Base-by-base conservation (phyloP, 1,140 invertebrate species). In the Papilio polyxenes region DNA sequence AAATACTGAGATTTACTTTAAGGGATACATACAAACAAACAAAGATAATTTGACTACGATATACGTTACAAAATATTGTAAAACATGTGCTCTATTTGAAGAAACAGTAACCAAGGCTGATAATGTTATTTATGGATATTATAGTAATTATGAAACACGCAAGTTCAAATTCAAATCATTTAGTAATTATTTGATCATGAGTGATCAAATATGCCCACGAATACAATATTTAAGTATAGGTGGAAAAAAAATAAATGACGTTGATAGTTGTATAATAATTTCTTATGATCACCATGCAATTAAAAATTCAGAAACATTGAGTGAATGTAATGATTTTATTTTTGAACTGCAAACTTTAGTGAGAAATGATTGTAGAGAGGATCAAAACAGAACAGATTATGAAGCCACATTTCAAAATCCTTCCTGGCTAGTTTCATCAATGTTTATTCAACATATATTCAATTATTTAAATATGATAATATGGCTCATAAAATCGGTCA, bases 391-490 rank as follows among this genome's bases (percentile, higher is more conserved):
- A 77, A 79, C 51, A 65, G 79, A 49, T 49, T 83, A 87, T 79
- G 77, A 81, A 78, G 72, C 83, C 49, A 44, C 56, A 75, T 83
- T 85, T 75, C 82, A 79, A 65, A 88, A 81, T 40, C 86, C 87
- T 37, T 82, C 78, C 11, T 91, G 89, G 87, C 74, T 94, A 15
- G 82, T 84, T 79, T 89, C 88, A 8, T 92, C 90, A 23, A 92
- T 93, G 92, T 88, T 93, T 81, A 82, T 85, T 65, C 90, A 93
- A 82, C 91, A 94, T 87, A n/a, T 90, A 62, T 82, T 86, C 77
- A 92, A 92, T 86, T 91, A 90, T 82, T 75, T 89, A 13, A 91
- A 89, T 80, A 83, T 92, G 72, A 56, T 90, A 37, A 82, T 84
- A 75, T 94, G 93, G 93, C 75, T 92, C n/a, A 77, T 87, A 51